phyloP scores from a whole-genome alignment of 2,113 vertebrate species.

The Ammodytes dubius region DNA sequence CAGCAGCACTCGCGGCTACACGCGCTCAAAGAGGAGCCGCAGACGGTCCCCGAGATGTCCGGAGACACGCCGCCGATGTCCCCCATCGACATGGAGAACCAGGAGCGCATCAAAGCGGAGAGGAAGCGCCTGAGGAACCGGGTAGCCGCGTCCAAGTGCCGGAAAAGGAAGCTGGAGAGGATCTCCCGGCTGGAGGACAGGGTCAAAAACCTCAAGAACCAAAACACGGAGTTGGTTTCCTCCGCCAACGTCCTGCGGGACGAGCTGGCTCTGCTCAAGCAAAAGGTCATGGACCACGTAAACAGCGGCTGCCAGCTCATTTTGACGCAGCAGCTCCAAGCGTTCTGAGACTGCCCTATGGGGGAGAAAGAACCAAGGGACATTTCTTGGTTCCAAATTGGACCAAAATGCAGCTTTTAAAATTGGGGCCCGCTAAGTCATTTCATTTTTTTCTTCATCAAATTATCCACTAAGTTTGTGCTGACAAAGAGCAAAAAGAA shows the following conservation, averaged over 20 bases:
- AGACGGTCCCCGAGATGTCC: conserved; percentile 96
- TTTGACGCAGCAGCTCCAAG: conserved; percentile 97
- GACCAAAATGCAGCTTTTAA: conserved; percentile 74
- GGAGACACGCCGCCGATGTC: conserved; percentile 95
- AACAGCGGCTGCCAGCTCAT: conserved; percentile 98
- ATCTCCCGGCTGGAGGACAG: conserved; percentile 96
- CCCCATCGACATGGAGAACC: conserved; percentile 97
- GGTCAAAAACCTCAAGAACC: conserved; percentile 96
- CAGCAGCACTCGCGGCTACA: conserved; percentile 90
- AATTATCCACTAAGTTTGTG: conserved; percentile 32
- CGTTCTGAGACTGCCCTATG: conserved; percentile 85
- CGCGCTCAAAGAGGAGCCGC: conserved; percentile 95
- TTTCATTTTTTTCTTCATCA: conserved; percentile 27
- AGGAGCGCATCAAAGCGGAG: conserved; percentile 98
- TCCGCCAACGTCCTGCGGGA: conserved; percentile 97
- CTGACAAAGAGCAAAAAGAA: conserved; percentile 16
- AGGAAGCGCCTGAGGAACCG: conserved; percentile 98
- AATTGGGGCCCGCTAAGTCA: conserved; percentile 33
- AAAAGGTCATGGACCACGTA: conserved; percentile 99
- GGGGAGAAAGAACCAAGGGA: conserved; percentile 29
- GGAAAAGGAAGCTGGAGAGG: conserved; percentile 92
- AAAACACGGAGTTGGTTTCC: conserved; percentile 97
- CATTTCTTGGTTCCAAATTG: conserved; percentile 47
- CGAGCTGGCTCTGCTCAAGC: conserved; percentile 97
- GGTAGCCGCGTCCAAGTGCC: conserved; percentile 97